A percentile compares a stretch with the other conserved stretches of the same genome.
phyloP scores from a whole-genome alignment of 2,113 vertebrate genomes.

The Narcine bancroftii region DNA sequence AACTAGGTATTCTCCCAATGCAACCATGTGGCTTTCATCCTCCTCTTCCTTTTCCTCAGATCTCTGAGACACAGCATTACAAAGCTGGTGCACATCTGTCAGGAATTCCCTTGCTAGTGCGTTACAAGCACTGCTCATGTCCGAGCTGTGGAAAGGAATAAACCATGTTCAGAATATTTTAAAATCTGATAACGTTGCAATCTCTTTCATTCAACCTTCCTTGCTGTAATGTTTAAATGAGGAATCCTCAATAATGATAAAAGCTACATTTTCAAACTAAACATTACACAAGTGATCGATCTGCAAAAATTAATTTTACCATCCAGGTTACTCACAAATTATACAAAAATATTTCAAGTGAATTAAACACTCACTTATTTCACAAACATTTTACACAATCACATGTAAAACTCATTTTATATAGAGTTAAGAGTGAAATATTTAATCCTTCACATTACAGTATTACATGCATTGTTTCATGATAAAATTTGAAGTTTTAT shows the following conservation, averaged over 20 bases:
- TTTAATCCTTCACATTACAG: neutral
- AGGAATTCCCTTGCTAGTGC: slow-evolving; percentile 91
- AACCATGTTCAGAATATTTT: slow-evolving; percentile 3
- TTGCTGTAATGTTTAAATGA: neutral
- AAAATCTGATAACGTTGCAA: neutral
- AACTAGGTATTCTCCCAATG: slow-evolving; percentile 85
- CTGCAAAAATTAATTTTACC: neutral
- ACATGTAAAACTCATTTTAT: neutral
- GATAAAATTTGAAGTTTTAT: too few relatives aligned
- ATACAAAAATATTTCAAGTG: neutral
- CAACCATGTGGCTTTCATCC: slow-evolving; percentile 88
- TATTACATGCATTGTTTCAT: neutral
- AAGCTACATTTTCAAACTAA: neutral
- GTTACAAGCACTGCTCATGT: slow-evolving; percentile 95
- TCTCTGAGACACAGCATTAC: slow-evolving; percentile 84
- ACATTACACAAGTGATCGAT: neutral
- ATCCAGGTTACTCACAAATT: neutral
- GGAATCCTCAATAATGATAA: neutral
- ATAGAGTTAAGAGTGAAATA: neutral
- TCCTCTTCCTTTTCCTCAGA: slow-evolving; percentile 77
- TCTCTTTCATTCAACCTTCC: neutral
- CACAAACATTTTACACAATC: neutral
- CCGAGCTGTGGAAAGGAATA: slow-evolving; percentile 63
- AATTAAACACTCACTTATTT: neutral
- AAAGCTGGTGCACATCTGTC: slow-evolving; percentile 88